Evolutionary conservation across 1,140 invertebrate genomes (phyloP).

Genomic region (Polypedilum vanderplanki): DNA sequence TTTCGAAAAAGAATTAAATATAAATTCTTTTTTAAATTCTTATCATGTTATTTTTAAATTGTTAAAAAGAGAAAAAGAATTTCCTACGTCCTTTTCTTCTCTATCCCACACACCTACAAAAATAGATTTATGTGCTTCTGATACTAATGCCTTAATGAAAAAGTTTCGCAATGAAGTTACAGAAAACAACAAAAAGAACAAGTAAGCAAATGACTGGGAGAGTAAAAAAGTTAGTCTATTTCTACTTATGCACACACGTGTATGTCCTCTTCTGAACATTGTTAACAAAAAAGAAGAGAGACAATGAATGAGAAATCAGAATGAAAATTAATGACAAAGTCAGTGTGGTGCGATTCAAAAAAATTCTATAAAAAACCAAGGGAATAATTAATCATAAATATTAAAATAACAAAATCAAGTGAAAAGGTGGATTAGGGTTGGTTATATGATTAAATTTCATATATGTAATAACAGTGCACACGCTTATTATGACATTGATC

Average conservation of each 20-base stretch:
- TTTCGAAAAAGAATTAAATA: no score
- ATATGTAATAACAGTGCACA: not conserved
- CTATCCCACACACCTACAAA: not conserved
- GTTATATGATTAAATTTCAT: not conserved
- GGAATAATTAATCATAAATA: slow-evolving; percentile 14
- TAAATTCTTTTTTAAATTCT: no score
- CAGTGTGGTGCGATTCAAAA: not conserved
- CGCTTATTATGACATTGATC: slow-evolving; percentile 4
- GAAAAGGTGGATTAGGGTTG: slow-evolving; percentile 4
- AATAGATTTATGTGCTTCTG: slow-evolving; percentile 4
- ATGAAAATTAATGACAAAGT: slow-evolving; percentile 1
- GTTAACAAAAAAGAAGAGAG: not conserved
- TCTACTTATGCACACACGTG: no score
- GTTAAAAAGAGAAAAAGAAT: no score
- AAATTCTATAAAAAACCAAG: not conserved
- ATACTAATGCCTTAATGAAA: slow-evolving; percentile 19
- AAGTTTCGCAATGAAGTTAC: not conserved
- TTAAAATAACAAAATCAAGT: slow-evolving; percentile 11
- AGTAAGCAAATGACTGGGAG: not conserved
- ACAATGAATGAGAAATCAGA: not conserved
- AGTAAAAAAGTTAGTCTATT: no score
- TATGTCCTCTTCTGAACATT: no score
- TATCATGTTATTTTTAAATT: no score
- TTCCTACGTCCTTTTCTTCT: no score
- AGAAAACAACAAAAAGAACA: not conserved